Base-by-base conservation (phyloP, 2,888 invertebrate genomes). In the Macropis europaea region DNA sequence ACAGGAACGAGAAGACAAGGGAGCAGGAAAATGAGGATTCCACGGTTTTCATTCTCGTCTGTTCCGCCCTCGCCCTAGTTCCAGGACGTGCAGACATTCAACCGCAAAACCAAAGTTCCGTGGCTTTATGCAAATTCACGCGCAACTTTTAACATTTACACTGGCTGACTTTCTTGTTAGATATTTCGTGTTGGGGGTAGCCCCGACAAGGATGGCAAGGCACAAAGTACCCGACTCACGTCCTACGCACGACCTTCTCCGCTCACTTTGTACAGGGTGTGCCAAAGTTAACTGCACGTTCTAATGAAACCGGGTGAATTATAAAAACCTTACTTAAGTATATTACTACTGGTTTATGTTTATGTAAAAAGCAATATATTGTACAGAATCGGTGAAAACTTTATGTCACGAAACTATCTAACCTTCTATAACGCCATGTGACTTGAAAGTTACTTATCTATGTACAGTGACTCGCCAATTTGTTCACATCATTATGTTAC, bases 111-210 rank as follows among this genome's bases (percentile, higher is more conserved):
- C 63, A 17, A 74, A 70, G 62, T 74, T 76, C 52, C 61, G 36
- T 17, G 62, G 62, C 38, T 63, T 66, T 63, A 72, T 76, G 71
- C 57, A 76, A 74, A 70, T 74, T 62, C 59, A 9, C 64, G 53
- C 24, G 68, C 57, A 73, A 74, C 66, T 76, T 70, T 75, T 56
- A 68, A 68, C 64, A 68, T 68, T 63, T 68, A 30, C 63, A 24
- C 48, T 43, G 54, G 48, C 63, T 63, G 56, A 24, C 50, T 56
- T 56, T 68, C 56, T 19, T 30, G 43, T 50, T 50, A 9, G 43
- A 43, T 26, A 28, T 63, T 54, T 42, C 63, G 42, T 3, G 36
- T 36, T 22, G 9, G 19, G 1, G 45, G n/a, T 7, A 38, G n/a
- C 30, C 34, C 15, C 42, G 52, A 26, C 52, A 19, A 19, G 28